phyloP scores from a whole-genome alignment of 1,140 invertebrate genomes.

The Trissolcus basalis region DNA sequence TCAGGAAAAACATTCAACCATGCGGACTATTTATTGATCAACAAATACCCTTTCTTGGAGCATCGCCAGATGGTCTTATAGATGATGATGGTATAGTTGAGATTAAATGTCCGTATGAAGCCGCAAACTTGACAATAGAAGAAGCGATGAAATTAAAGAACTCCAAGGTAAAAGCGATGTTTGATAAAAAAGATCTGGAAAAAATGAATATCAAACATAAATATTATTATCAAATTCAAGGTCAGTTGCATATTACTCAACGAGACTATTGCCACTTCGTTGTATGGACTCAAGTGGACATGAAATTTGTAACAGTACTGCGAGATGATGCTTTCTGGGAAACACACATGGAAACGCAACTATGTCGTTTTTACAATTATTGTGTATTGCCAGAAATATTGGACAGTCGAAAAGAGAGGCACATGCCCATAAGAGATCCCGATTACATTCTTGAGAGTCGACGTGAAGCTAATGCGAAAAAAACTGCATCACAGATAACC shows the following conservation, averaged over 20 bases:
- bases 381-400: constrained; percentile 64
- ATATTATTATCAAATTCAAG: constrained; percentile 24
- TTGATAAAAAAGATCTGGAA: constrained; percentile 13
- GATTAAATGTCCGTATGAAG: constrained; percentile 36
- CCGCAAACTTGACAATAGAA: too few relatives aligned
- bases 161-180: constrained; percentile 2
- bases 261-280: constrained; percentile 25
- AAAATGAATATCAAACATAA: constrained; percentile 19
- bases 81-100: constrained; percentile 54
- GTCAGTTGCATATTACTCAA: constrained; percentile 22
- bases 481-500: too few relatives aligned
- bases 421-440: constrained; percentile 59
- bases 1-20: neutral
- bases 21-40: constrained; percentile 21
- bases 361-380: constrained; percentile 58
- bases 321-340: neutral
- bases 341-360: neutral
- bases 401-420: constrained; percentile 55
- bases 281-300: constrained; percentile 27
- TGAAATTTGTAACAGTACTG: constrained; percentile 12
- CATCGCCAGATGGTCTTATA: constrained; percentile 33
- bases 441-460: too few relatives aligned
- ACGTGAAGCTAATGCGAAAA: too few relatives aligned
- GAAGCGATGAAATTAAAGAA: too few relatives aligned
- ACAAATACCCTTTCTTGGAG: constrained; percentile 11